Percentiles rank a stretch among this genome's conserved stretches.
Conservation (phyloP, 2,888 invertebrate species). For the Cloeon dipterum region DNA sequence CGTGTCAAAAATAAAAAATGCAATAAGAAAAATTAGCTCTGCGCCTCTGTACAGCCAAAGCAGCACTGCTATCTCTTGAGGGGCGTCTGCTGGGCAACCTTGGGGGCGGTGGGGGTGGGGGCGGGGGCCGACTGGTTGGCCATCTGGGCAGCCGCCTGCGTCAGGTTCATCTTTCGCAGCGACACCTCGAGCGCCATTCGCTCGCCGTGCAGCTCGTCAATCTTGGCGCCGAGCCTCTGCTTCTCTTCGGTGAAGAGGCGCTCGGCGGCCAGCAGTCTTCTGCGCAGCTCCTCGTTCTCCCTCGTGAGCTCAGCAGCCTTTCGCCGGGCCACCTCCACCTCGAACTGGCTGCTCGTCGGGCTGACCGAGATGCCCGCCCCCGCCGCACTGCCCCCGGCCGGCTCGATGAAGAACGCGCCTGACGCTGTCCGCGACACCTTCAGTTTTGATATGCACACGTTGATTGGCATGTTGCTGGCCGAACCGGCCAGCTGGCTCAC, state of each 20-base stretch:
- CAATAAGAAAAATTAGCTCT: too few relatives aligned
- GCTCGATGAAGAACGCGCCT: slow-evolving; percentile 51
- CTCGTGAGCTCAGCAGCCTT: slow-evolving; percentile 17
- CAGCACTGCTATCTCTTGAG: slow-evolving; percentile 45
- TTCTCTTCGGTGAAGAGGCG: slow-evolving; percentile 11
- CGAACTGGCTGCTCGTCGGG: slow-evolving; percentile 16
- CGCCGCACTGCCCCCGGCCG: slow-evolving; percentile 16
- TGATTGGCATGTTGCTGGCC: slow-evolving; percentile 58
- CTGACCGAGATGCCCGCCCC: too few relatives aligned
- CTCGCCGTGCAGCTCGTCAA: slow-evolving; percentile 1
- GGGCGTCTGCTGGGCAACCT: slow-evolving; percentile 21
- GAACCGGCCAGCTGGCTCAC: slow-evolving; percentile 61
- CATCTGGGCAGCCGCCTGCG: background rate
- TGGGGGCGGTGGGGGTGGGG: slow-evolving; percentile 11
- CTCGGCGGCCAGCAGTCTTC: slow-evolving; percentile 32
- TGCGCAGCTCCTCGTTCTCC: slow-evolving; percentile 38
- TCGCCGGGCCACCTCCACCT: slow-evolving; percentile 23
- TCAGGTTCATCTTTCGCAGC: background rate
- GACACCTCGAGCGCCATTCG: slow-evolving; percentile 2
- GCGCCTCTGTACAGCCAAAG: slow-evolving; percentile 16
- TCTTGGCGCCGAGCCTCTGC: background rate
- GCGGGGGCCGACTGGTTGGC: background rate
- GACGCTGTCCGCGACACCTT: slow-evolving; percentile 43
- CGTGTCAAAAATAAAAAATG: too few relatives aligned
- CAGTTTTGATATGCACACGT: slow-evolving; percentile 45